Percentiles rank a stretch among this genome's conserved stretches.
phyloP scores from a whole-genome alignment of 2,888 invertebrate species.

The Cheiracanthium punctorium region DNA sequence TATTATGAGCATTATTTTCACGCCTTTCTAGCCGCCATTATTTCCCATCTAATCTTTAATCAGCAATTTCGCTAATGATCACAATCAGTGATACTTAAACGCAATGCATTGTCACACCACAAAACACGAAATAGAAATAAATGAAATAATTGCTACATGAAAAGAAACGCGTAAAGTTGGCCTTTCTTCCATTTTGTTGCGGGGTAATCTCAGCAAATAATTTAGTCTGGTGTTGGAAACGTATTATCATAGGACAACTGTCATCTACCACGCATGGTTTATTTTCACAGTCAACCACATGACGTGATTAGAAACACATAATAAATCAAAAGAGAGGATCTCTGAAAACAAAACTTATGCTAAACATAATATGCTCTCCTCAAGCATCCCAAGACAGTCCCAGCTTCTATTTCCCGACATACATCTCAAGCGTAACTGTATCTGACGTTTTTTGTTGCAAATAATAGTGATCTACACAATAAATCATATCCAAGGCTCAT shows the following conservation, averaged over 20 bases:
- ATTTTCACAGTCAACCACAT: slow-evolving; percentile 6
- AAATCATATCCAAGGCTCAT: slow-evolving; percentile 17
- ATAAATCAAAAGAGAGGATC: slow-evolving; percentile 23
- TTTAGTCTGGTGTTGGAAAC: slow-evolving; percentile 36
- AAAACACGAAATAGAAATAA: neutral
- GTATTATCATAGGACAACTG: slow-evolving; percentile 29
- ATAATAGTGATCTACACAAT: slow-evolving; percentile 7
- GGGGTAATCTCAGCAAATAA: slow-evolving; percentile 27
- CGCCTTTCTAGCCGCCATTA: neutral
- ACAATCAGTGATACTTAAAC: neutral
- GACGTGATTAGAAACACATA: slow-evolving; percentile 42
- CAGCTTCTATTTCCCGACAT: slow-evolving; percentile 9
- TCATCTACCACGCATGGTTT: slow-evolving; percentile 39
- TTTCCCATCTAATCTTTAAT: neutral
- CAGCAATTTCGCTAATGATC: neutral
- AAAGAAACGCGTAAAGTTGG: neutral
- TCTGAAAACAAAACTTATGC: slow-evolving; percentile 23
- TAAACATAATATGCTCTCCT: slow-evolving; percentile 1
- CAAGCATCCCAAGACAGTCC: neutral
- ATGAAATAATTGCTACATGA: neutral
- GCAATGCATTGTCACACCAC: neutral
- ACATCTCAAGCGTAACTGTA: slow-evolving; percentile 36
- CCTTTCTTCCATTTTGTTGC: neutral
- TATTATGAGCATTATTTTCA: no score
- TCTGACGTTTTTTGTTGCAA: slow-evolving; percentile 19